A percentile compares a stretch with the other conserved stretches of the same genome.
Evolutionary conservation across 92 coral and sea anemone species (phyloP).

Genomic region (Porites divaricata): DNA sequence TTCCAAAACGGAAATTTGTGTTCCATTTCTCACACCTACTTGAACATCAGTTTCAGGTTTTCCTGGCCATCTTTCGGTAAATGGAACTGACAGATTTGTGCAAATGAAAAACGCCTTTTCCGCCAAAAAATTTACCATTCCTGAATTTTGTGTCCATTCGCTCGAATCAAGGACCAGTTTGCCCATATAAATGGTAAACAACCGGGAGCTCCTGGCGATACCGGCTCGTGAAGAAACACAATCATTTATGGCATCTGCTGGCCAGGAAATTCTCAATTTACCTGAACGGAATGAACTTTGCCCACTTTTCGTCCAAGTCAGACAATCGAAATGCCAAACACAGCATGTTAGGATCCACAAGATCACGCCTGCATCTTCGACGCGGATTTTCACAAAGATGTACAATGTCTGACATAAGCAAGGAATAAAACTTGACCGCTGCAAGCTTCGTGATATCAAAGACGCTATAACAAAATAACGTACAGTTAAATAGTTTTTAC

Average conservation of each 20-base stretch:
- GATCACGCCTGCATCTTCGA: conserved; percentile 44
- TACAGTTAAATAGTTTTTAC: too few relatives aligned
- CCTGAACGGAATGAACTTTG: conserved; percentile 73
- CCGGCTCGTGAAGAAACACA: not conserved
- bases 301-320: conserved; percentile 83
- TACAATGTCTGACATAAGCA: conserved; percentile 86
- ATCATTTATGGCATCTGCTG: not conserved
- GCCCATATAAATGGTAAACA: too few relatives aligned
- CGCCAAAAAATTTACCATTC: too few relatives aligned
- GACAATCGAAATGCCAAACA: conserved; percentile 92
- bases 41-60: too few relatives aligned
- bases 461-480: conserved; percentile 50
- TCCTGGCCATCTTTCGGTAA: too few relatives aligned
- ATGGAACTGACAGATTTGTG: too few relatives aligned
- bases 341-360: conserved; percentile 78
- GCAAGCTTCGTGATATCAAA: conserved; percentile 86
- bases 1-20: too few relatives aligned
- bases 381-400: conserved; percentile 70
- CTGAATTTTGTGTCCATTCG: too few relatives aligned
- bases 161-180: too few relatives aligned
- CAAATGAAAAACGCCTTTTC: too few relatives aligned
- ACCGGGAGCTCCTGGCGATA: too few relatives aligned
- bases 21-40: too few relatives aligned
- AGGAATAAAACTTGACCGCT: conserved; percentile 70
- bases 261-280: conserved; percentile 20